Evolutionary conservation across 2,113 vertebrate genomes (phyloP), one percentile per base, ranked within the genome.

Genomic region (Ptychochromis oligacanthus): DNA sequence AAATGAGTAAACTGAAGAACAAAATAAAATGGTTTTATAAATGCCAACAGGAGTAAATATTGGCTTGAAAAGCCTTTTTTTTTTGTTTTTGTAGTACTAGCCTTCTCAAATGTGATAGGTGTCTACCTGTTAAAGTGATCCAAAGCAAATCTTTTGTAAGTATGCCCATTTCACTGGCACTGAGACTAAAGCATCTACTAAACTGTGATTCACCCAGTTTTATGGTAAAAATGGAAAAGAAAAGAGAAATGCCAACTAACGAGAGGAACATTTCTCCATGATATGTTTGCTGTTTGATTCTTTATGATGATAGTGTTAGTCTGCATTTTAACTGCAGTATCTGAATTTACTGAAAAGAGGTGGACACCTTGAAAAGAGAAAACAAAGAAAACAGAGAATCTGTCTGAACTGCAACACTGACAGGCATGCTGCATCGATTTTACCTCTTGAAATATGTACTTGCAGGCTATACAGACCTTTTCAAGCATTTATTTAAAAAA

Each of bases 1-100:
- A 59, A 90, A 83, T 40, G 83, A 76, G 52, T 46, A 81, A 77
- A 70, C 46, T 2, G 40, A 55, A 79, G 24, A 75, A 76, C 17
- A 59, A 61, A 84, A 81, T 90, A 75, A 81, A 61, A 85, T 60
- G 11, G 60, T 78, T 82, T 78, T 61, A 61, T 43, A 70, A 82
- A 84, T 79, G 58, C 83, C 80, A 85, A 34, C 70, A 5, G 40
- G 61, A 89, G 24, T 52, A 28, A 75, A 67, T 54, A 62, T 62
- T 72, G 61, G 78, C 1, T 22, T 20, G 34, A 72, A 72, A 26
- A 22, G 9, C 20, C 65, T 60, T 54, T 72, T 28, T 54, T 38
- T 31, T 46, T 38, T 28, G 6, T 17, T 38, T 52, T 54, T 57
- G 38, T 43, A 65, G 75, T 49, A 36, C 18, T 13, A n/a, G 14